Evolutionary conservation across 1,140 invertebrate genomes (phyloP), one percentile per base, ranked within the genome.

Genomic region (Trigoniulus corallinus): DNA sequence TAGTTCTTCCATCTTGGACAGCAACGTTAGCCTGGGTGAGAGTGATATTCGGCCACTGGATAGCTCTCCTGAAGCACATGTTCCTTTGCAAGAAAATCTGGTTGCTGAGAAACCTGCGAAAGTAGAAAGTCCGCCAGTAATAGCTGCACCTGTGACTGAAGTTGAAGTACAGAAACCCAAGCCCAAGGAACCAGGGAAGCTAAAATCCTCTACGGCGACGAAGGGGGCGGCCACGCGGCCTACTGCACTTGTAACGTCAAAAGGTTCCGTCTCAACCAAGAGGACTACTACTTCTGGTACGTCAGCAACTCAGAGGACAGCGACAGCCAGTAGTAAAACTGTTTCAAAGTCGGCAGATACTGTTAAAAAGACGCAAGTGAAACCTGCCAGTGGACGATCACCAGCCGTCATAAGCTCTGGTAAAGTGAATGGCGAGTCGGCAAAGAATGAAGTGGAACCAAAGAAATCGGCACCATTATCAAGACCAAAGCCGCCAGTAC

Each of bases 211-310:
- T 13, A 29, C 40, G 10, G 24, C 50, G 4, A 25, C 47, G 4
- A 25, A 23, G 3, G 22, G 21, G 7, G n/a, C 50, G 18, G 29
- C 50, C 15, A 18, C 50, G 3, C 24, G 24, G 24, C 15, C 50
- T 48, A 20, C 48, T 15, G 10, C 50, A 15, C 7, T 23, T 47
- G 21, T 7, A 20, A 44, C 48, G 15, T 25, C 46, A 26, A 51
- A 53, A 25, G 24, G 37, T 48, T 26, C 21, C 48, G 41, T 20
- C 52, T 53, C 52, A 25, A 51, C 50, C 50, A 25, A 20, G 4
- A 52, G 2, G 23, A 12, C 34, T 34, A 29, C 43, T 25, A n/a
- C 4, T 12, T 4, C 10, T 27, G 10, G 25, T 10, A 44, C 10
- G 7, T 12, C 10, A 12, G 10, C 10, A 10, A n/a, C n/a, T n/a